phyloP scores from a whole-genome alignment of 2,888 invertebrate species.

The Ennomos fuscantarius region DNA sequence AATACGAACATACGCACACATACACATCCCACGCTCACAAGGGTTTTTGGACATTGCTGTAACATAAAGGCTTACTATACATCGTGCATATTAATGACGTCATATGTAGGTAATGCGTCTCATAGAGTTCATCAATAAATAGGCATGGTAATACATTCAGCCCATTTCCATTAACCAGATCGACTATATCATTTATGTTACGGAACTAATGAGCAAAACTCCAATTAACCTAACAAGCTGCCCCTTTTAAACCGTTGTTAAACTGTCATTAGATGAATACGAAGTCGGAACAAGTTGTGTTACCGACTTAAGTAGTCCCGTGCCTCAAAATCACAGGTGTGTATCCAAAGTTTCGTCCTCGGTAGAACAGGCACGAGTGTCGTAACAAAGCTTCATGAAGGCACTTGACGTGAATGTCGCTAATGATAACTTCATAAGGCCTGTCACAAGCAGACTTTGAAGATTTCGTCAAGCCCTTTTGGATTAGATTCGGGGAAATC shows the following conservation, averaged over 20 bases:
- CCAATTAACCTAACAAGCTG: constrained; percentile 20
- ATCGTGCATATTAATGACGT: too few relatives aligned
- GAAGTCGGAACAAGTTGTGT: constrained; percentile 24
- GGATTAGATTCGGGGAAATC: constrained; percentile 7
- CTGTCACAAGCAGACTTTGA: constrained; percentile 22
- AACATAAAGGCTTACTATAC: too few relatives aligned
- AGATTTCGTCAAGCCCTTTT: constrained; percentile 19
- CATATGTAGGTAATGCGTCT: too few relatives aligned
- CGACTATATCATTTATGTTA: too few relatives aligned
- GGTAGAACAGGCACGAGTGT: constrained; percentile 14
- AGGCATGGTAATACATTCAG: too few relatives aligned
- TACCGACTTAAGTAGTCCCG: constrained; percentile 15
- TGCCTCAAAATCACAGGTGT: constrained; percentile 22
- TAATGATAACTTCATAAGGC: constrained; percentile 28
- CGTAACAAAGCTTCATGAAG: constrained; percentile 18
- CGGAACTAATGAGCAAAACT: constrained; percentile 5
- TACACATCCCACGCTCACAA: too few relatives aligned
- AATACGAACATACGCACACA: too few relatives aligned
- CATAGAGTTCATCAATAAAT: too few relatives aligned
- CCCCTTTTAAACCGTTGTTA: constrained; percentile 25
- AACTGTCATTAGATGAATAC: constrained; percentile 36
- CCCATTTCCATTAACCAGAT: too few relatives aligned
- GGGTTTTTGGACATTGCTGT: too few relatives aligned
- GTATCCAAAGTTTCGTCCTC: constrained; percentile 5
- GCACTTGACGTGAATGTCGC: constrained; percentile 18